phyloP scores from a whole-genome alignment of 2,797 vertebrate species.

The Cuniculus paca region DNA sequence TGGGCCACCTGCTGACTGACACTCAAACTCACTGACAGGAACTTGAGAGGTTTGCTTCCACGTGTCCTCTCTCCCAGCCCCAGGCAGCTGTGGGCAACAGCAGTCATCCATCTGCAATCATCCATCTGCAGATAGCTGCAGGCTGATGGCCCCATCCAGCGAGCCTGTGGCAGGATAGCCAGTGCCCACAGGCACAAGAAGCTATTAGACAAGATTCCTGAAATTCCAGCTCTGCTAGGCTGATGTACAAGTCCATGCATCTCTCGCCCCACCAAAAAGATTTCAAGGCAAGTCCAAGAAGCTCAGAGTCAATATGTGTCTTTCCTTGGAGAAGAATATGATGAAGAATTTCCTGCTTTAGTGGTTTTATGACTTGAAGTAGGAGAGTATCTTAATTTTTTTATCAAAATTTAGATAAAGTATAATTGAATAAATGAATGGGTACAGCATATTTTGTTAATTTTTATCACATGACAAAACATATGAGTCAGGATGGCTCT shows the following conservation, averaged over 20 bases:
- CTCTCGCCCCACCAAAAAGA: neutral
- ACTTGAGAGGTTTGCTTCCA: neutral
- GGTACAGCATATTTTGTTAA: neutral
- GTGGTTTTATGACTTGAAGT: neutral
- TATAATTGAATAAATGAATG: neutral
- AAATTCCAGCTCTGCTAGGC: neutral
- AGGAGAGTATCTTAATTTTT: neutral
- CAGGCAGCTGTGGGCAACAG: slow-evolving; percentile 41
- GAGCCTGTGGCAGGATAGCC: neutral
- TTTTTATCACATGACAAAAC: neutral
- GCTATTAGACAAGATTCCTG: neutral
- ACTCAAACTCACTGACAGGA: slow-evolving; percentile 53
- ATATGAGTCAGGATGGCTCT: neutral
- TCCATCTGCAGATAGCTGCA: neutral
- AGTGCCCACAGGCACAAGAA: neutral
- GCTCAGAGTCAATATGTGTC: neutral
- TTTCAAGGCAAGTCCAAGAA: neutral
- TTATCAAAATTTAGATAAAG: neutral
- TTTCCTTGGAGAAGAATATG: neutral
- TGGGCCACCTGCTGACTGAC: slow-evolving; percentile 54
- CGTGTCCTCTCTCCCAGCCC: neutral
- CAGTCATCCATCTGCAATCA: neutral
- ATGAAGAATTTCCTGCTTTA: neutral
- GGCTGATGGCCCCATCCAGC: neutral
- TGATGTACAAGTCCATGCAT: neutral